Evolutionary conservation across 2,888 invertebrate species (phyloP).

Genomic region (Netelia virgata): DNA sequence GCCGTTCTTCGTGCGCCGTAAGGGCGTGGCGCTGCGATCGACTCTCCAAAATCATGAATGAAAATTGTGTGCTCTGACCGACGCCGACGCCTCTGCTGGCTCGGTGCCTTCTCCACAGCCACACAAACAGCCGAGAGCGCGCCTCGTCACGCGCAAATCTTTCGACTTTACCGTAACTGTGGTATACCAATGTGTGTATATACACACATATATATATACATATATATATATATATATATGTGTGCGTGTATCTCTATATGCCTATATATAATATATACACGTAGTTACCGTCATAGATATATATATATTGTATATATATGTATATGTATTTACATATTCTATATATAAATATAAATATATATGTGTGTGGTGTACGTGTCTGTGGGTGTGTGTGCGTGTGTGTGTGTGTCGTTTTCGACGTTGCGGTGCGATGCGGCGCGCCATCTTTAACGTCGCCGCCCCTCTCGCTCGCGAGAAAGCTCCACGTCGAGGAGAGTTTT

Average conservation of each 20-base stretch:
- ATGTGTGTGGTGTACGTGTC: background rate
- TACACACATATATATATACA: background rate
- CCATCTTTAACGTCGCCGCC: slow-evolving; percentile 69
- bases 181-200: background rate
- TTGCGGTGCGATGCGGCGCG: slow-evolving; percentile 50
- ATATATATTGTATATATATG: background rate
- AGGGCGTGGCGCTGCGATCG: slow-evolving; percentile 74
- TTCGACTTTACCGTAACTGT: slow-evolving; percentile 58
- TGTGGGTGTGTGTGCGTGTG: too few relatives aligned
- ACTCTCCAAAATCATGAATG: slow-evolving; percentile 80
- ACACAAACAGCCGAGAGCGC: slow-evolving; percentile 52
- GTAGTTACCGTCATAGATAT: too few relatives aligned
- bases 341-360: background rate
- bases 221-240: background rate
- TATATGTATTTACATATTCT: background rate
- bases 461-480: slow-evolving; percentile 45
- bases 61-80: slow-evolving; percentile 73
- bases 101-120: slow-evolving; percentile 52
- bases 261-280: too few relatives aligned
- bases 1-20: slow-evolving; percentile 55
- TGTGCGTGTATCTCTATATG: too few relatives aligned
- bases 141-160: slow-evolving; percentile 62
- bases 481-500: slow-evolving; percentile 29
- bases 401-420: slow-evolving; percentile 1
- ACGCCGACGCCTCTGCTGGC: slow-evolving; percentile 54